Evolutionary conservation across 2,888 invertebrate genomes (phyloP), one percentile per base, ranked within the genome.

Genomic region (Pocota personata): DNA sequence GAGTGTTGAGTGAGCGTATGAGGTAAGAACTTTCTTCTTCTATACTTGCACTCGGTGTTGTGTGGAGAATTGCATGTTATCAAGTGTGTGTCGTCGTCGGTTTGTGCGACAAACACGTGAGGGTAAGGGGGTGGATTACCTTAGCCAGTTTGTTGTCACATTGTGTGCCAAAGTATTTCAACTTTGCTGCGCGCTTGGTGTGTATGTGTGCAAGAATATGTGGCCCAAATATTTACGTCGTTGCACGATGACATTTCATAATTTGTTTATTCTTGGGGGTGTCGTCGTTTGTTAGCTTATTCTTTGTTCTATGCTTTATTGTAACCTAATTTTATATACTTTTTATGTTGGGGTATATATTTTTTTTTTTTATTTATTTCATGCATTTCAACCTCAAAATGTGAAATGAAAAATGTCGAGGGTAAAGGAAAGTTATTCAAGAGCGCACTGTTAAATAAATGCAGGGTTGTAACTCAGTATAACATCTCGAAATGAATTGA

Each of bases 1-100:
- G 40, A 48, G 35, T 14, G 21, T 35, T 27, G 48, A 21, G 37
- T 7, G 37, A 55, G 52, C 43, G 21, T 60, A 57, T 73, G 73
- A 60, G 73, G 62, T 73, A 73, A 73, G 73, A 73, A 73, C 73
- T 73, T 73, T 73, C 73, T 73, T 50, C 73, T 48, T 40, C 10
- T 12, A 21, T 32, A 8, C 55, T 57, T 69, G 43, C 69, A 43
- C 19, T 69, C 67, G 37, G 30, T 60, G 40, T 35, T 55, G 60
- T 60, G n/a, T 37, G 10, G 7, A 14, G 16, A 16, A 57, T 57
- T 32, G 57, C 57, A 19, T 48, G 46, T 46, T 16, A 37, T 37
- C 37, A 16, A 43, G 14, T 46, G 21, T 40, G 48, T 3, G 48
- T 2, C 3, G 37, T 1, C n/a, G 40, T 6, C 14, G 14, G 12